Evolutionary conservation across 1,140 invertebrate genomes (phyloP), one percentile per base, ranked within the genome.

Genomic region (Tetragonula clypearis): DNA sequence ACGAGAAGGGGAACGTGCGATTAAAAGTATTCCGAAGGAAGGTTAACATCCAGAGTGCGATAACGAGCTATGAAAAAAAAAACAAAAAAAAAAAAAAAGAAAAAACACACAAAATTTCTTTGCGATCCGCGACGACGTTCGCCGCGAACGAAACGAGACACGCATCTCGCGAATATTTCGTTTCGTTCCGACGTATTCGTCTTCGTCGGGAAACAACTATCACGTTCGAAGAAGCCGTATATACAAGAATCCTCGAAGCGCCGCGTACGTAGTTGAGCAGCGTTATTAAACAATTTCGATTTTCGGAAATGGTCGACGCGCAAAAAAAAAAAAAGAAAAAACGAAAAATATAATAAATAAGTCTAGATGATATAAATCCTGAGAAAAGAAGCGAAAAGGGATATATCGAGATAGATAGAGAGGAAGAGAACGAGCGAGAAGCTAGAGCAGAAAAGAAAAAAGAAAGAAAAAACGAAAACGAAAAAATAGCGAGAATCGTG

Each of bases 241-340:
- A 35, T 68, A 76, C 74, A 73, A 55, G 86, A 86, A 90, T 90
- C 89, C 89, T 90, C 88, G 75, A 90, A 88, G 86, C 84, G 86
- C 88, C 86, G 82, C 82, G 88, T 85, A 89, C 83, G 89, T 90
- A 76, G 89, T 84, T 60, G 26, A 86, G 81, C 88, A 86, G 88
- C 86, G 86, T 86, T 82, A 30, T 87, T 49, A 49, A 49, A 83
- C 83, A 82, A 84, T 88, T 90, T 90, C 71, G 65, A 84, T 56
- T 90, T 90, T 41, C 81, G 85, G 86, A 84, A 88, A 84, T 73
- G 71, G 84, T 85, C 69, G 86, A 90, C 86, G 86, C 88, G 83
- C 68, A 69, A 86, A 56, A 78, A 80, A 83, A 86, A 60, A 82
- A 74, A 23, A 74, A 69, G 66, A 80, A 56, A 72, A 53, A 72